These are phyloP conservation scores for Tenthredo amoena DNA, from an alignment of 2,888 invertebrate genomes.

Conservation along the genomic window DNA sequence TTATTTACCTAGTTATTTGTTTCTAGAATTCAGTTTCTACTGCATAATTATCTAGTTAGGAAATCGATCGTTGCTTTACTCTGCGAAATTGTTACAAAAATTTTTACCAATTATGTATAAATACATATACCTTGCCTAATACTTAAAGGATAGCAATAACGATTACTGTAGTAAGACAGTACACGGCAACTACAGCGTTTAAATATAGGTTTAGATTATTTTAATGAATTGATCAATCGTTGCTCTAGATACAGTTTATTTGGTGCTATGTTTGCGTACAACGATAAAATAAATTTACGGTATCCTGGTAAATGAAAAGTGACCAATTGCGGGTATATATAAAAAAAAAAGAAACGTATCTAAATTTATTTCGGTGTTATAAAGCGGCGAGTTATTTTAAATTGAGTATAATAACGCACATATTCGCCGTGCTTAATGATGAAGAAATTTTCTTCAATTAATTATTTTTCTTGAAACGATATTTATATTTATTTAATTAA, in stretches of 20 bases:
- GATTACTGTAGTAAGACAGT: slow-evolving; percentile 9
- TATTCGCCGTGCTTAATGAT: background rate
- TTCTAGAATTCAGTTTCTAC: slow-evolving; percentile 42
- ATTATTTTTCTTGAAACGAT: background rate
- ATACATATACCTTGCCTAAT: slow-evolving; percentile 34
- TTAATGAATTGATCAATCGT: background rate
- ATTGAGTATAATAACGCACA: background rate
- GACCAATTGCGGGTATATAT: background rate
- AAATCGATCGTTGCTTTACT: slow-evolving; percentile 46
- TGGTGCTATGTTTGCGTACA: slow-evolving; percentile 46
- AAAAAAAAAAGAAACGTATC: background rate
- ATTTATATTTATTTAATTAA: slow-evolving; percentile 17
- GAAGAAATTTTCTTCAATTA: background rate
- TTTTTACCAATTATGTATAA: background rate
- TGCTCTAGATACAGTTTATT: slow-evolving; percentile 17
- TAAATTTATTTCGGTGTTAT: background rate
- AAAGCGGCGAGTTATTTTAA: background rate
- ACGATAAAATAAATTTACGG: slow-evolving; percentile 23
- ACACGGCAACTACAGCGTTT: slow-evolving; percentile 15
- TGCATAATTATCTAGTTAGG: slow-evolving; percentile 61
- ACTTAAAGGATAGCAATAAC: slow-evolving; percentile 41
- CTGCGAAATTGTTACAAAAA: background rate
- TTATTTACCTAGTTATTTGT: slow-evolving; percentile 14
- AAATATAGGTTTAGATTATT: slow-evolving; percentile 32
- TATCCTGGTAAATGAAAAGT: background rate